Conservation (phyloP, 2,113 vertebrate genomes). For the Embiotoca jacksoni region DNA sequence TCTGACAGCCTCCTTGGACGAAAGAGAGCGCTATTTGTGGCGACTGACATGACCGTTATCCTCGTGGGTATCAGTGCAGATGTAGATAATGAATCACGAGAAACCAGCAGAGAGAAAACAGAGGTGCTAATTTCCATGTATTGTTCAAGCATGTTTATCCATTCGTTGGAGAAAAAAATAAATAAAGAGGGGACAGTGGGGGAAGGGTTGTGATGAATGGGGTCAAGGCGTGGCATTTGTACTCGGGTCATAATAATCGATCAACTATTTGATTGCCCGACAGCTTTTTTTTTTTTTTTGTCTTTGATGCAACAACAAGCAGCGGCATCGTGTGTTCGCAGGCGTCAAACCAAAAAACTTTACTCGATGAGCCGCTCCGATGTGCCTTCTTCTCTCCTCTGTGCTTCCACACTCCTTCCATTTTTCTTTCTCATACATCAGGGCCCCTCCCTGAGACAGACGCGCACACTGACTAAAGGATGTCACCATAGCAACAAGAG, state of each 20-base stretch:
- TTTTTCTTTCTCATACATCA: constrained; percentile 65
- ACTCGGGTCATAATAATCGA: constrained; percentile 12
- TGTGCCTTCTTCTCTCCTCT: constrained; percentile 27
- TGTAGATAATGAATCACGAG: constrained; percentile 26
- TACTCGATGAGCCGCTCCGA: constrained; percentile 1
- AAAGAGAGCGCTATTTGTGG: constrained; percentile 39
- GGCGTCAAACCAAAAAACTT: constrained; percentile 3
- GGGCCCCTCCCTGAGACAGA: constrained; percentile 76
- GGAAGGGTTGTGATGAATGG: constrained; percentile 34
- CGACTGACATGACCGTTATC: constrained; percentile 30
- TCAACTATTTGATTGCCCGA: background rate
- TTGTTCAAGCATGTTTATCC: constrained; percentile 32
- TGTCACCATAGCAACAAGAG: constrained; percentile 82
- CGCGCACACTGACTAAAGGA: constrained; percentile 68
- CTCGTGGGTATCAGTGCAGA: constrained; percentile 11
- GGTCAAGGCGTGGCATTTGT: constrained; percentile 54
- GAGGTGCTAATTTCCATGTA: constrained; percentile 34
- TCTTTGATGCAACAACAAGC: background rate
- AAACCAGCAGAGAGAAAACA: background rate
- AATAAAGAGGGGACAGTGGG: background rate
- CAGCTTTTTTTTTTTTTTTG: background rate
- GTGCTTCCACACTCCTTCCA: constrained; percentile 32
- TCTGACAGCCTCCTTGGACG: background rate
- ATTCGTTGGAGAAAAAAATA: constrained; percentile 34
- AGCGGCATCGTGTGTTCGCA: too few species aligned